phyloP scores from a whole-genome alignment of 2,888 invertebrate species.

The Thereva unica region DNA sequence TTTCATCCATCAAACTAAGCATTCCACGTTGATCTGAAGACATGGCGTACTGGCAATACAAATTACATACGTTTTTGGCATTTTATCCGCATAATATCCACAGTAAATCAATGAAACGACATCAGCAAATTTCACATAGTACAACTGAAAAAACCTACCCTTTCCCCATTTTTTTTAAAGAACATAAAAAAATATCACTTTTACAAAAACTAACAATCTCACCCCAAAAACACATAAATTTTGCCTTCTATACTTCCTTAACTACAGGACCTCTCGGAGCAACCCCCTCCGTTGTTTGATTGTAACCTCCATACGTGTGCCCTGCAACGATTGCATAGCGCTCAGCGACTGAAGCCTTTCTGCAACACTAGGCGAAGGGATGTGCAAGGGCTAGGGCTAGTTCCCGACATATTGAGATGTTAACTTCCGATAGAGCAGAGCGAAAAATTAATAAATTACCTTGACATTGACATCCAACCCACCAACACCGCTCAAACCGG shows the following conservation, averaged over 20 bases:
- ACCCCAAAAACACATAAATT: slow-evolving; percentile 30
- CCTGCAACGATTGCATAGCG: neutral
- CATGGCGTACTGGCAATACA: no score
- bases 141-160: no score
- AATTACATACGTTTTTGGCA: no score
- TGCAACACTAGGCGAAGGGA: slow-evolving; percentile 7
- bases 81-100: no score
- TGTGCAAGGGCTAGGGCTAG: neutral
- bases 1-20: no score
- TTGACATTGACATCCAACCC: slow-evolving; percentile 56
- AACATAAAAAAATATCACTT: neutral
- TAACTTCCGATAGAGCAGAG: slow-evolving; percentile 28
- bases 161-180: no score
- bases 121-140: no score
- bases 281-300: no score
- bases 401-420: slow-evolving; percentile 33
- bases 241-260: slow-evolving; percentile 8
- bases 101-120: no score
- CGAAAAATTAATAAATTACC: slow-evolving; percentile 58
- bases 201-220: neutral
- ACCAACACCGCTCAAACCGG: slow-evolving; percentile 33
- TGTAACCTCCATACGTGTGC: slow-evolving; percentile 13
- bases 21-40: no score
- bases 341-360: slow-evolving; percentile 15
- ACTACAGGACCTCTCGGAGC: neutral